These are phyloP conservation scores for Prionchulus punctatus DNA, from an alignment of 2,888 invertebrate genomes.

Conservation along the genomic window DNA sequence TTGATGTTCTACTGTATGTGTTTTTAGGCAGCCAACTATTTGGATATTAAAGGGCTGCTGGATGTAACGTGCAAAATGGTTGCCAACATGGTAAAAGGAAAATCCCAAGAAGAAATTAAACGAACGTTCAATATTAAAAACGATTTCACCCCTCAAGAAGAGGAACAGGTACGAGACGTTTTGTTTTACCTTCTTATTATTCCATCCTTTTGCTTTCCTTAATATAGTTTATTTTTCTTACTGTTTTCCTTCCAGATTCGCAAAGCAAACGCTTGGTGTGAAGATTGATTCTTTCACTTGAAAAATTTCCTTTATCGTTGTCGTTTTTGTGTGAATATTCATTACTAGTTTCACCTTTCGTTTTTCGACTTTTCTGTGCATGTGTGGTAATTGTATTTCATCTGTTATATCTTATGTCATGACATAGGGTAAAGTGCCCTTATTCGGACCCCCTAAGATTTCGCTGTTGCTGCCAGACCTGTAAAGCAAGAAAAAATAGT, in stretches of 20 bases:
- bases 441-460: too few relatives aligned
- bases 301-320: too few relatives aligned
- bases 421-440: too few relatives aligned
- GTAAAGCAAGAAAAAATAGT: too few relatives aligned
- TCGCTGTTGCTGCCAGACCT: too few relatives aligned
- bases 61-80: conserved; percentile 88
- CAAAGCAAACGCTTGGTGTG: conserved; percentile 39
- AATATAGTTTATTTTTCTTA: not conserved
- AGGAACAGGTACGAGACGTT: conserved; percentile 64
- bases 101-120: conserved; percentile 42
- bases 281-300: too few relatives aligned
- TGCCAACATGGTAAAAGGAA: conserved; percentile 45
- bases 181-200: not conserved
- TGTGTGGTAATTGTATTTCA: too few relatives aligned
- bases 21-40: conserved; percentile 67
- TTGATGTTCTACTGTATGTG: too few relatives aligned
- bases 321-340: too few relatives aligned
- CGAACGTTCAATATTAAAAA: conserved; percentile 44
- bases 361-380: too few relatives aligned
- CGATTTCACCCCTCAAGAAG: conserved; percentile 61
- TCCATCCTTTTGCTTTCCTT: not conserved
- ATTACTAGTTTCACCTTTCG: too few relatives aligned
- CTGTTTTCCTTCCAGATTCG: conserved; percentile 27
- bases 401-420: too few relatives aligned
- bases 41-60: conserved; percentile 78